Percentiles rank a stretch among this genome's conserved stretches.
Evolutionary conservation across 23 tunicate species (phyloP).

Genomic region (Ascidia mentula): DNA sequence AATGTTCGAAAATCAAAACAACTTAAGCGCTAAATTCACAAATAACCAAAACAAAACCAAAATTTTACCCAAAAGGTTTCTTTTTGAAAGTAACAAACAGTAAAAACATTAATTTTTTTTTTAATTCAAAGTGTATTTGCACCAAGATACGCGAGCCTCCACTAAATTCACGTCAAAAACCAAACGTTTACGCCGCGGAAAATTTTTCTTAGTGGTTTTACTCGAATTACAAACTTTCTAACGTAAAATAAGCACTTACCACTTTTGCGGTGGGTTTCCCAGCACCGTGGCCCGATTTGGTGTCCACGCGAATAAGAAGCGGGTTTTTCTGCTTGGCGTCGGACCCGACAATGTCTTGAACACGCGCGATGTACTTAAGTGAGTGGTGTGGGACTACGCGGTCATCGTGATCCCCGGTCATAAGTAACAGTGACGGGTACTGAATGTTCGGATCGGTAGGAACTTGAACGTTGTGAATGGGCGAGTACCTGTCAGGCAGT

Average conservation of each 20-base stretch:
- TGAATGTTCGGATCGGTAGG: neutral
- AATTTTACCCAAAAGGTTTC: too few species aligned
- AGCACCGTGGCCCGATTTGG: constrained; percentile 96
- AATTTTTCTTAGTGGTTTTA: too few species aligned
- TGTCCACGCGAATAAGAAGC: constrained; percentile 84
- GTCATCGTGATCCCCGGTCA: constrained; percentile 96
- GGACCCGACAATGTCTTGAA: constrained; percentile 70
- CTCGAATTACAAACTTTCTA: too few species aligned
- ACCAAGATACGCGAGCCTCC: too few species aligned
- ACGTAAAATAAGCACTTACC: constrained; percentile 32
- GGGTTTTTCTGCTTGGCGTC: constrained; percentile 52
- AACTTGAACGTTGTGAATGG: constrained; percentile 67
- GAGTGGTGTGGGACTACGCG: constrained; percentile 97
- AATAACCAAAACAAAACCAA: too few species aligned
- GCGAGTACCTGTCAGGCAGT: constrained; percentile 65
- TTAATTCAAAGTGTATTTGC: too few species aligned
- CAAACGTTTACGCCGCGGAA: too few species aligned
- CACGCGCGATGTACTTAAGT: constrained; percentile 86
- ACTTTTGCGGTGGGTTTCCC: constrained; percentile 95
- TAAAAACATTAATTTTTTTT: too few species aligned
- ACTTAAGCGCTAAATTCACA: too few species aligned
- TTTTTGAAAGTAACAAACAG: too few species aligned
- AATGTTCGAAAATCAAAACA: too few species aligned
- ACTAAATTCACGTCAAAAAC: too few species aligned
- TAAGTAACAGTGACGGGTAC: constrained; percentile 49